Evolutionary conservation across 1,140 invertebrate genomes (phyloP).

Genomic region (Stenopsyche tienmushanensis): DNA sequence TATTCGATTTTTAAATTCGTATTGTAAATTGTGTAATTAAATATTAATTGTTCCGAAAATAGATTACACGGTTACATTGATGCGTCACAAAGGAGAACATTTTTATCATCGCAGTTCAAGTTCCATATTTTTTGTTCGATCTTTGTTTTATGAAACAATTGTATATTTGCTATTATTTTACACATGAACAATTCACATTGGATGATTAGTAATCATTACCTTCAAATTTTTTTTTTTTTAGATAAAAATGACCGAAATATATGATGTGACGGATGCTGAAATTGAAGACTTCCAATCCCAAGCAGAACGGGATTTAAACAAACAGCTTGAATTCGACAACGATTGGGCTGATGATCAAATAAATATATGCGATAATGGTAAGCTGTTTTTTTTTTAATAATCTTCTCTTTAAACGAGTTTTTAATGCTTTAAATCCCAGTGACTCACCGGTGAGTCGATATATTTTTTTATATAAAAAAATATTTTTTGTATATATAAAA

Average conservation of each 20-base stretch:
- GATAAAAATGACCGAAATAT: conserved; percentile 85
- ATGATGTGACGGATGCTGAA: conserved; percentile 72
- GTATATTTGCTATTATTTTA: background rate
- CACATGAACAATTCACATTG: no score
- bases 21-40: background rate
- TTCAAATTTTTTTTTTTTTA: conserved; percentile 44
- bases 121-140: background rate
- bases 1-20: no score
- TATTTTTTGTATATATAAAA: background rate
- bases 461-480: no score
- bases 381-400: conserved; percentile 1
- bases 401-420: no score
- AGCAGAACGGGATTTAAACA: conserved; percentile 50
- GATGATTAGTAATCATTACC: background rate
- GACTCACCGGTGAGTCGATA: no score
- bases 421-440: no score
- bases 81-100: background rate
- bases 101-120: conserved; percentile 9
- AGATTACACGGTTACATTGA: background rate
- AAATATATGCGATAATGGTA: conserved; percentile 46
- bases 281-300: conserved; percentile 52
- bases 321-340: conserved; percentile 54
- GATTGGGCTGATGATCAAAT: conserved; percentile 50
- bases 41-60: no score
- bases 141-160: background rate